These are phyloP conservation scores for Progne subis DNA, from an alignment of 2,113 vertebrate genomes.

Conservation along the genomic window DNA sequence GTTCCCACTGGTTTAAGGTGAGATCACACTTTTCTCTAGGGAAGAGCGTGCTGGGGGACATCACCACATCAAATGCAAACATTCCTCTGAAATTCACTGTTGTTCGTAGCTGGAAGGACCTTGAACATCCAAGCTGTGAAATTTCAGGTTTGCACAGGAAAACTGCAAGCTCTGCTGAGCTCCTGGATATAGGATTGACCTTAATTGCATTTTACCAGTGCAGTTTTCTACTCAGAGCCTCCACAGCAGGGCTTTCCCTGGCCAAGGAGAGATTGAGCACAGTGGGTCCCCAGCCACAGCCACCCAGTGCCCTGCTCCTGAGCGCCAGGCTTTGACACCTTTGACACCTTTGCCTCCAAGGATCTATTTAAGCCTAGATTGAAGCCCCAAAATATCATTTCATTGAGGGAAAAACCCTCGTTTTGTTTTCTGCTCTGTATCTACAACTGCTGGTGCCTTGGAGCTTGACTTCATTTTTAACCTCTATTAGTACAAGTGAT, in stretches of 20 bases:
- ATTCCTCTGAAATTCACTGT: background rate
- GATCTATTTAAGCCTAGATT: background rate
- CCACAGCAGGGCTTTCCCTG: background rate
- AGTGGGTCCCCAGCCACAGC: background rate
- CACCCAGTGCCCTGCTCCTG: background rate
- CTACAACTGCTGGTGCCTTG: background rate
- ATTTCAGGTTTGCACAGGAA: background rate
- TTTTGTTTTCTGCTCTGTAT: background rate
- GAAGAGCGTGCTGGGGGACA: background rate
- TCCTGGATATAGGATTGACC: background rate
- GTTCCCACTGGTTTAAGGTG: background rate
- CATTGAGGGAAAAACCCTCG: background rate
- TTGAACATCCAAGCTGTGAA: fast-evolving
- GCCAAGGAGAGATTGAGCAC: background rate
- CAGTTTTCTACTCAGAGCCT: background rate
- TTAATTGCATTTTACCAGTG: background rate
- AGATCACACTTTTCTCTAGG: background rate
- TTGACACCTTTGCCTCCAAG: background rate
- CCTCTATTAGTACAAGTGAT: background rate
- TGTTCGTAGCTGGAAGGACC: background rate
- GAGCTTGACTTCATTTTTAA: background rate
- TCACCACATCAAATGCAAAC: background rate
- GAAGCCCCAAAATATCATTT: background rate
- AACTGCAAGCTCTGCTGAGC: background rate
- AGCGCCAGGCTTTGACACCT: background rate